Evolutionary conservation across 2,888 invertebrate genomes (phyloP).

Genomic region (Chloromyia formosa): DNA sequence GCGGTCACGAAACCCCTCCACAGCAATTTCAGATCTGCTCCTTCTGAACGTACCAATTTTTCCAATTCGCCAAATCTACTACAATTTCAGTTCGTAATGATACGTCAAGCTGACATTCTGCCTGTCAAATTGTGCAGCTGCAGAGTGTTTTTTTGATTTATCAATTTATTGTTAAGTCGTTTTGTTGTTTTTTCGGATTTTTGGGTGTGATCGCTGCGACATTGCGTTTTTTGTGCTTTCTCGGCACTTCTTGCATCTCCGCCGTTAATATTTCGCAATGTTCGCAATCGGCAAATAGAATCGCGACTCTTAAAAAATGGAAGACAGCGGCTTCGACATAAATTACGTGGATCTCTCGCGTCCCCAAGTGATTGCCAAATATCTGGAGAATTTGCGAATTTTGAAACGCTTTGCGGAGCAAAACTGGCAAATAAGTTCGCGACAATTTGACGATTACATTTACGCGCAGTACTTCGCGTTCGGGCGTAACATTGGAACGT

Average conservation of each 20-base stretch:
- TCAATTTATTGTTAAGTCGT: conserved; percentile 17
- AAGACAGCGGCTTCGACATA: conserved; percentile 49
- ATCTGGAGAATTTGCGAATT: conserved; percentile 68
- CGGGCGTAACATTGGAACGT: conserved; percentile 57
- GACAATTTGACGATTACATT: conserved; percentile 70
- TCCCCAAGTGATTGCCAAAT: conserved; percentile 64
- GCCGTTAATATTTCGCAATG: neutral
- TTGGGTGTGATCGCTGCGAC: conserved; percentile 17
- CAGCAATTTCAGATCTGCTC: too few species aligned
- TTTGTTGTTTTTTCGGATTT: conserved; percentile 16
- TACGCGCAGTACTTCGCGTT: conserved; percentile 68
- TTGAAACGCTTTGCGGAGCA: conserved; percentile 69
- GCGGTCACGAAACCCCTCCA: too few species aligned
- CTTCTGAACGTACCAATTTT: too few species aligned
- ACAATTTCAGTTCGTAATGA: neutral
- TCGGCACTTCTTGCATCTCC: neutral
- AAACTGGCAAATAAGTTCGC: conserved; percentile 68
- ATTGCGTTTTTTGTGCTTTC: neutral
- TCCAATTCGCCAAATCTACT: too few species aligned
- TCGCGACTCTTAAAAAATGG: conserved; percentile 47
- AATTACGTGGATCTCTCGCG: conserved; percentile 56
- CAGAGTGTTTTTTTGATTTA: neutral
- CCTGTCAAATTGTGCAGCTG: conserved; percentile 1
- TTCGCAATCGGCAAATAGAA: neutral
- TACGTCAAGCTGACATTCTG: neutral